These are phyloP conservation scores for Menura novaehollandiae DNA, from an alignment of 2,113 vertebrate genomes.

Conservation along the genomic window DNA sequence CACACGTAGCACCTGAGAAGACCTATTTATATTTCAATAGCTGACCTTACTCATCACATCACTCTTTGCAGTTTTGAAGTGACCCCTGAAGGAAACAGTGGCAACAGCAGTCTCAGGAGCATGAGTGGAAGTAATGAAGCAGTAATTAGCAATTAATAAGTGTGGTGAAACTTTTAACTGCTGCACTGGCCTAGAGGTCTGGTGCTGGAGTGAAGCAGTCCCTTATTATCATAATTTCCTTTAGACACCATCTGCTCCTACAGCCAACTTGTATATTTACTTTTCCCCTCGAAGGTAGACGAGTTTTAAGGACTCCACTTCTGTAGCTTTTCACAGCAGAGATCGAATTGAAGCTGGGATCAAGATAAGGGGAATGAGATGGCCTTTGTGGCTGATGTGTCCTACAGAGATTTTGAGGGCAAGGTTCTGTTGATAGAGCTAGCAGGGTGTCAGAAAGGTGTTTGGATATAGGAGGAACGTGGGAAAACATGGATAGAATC, in stretches of 20 bases:
- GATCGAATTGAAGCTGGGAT: not conserved
- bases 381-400: not conserved
- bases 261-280: not conserved
- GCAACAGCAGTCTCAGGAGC: not conserved
- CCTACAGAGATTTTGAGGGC: not conserved
- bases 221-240: conserved; percentile 57
- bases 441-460: not conserved
- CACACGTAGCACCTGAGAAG: not conserved
- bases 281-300: not conserved
- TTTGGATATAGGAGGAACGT: accelerated
- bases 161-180: not conserved
- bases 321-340: not conserved
- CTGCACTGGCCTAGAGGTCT: conserved; percentile 35
- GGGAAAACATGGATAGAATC: not conserved
- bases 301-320: not conserved
- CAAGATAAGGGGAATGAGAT: not conserved
- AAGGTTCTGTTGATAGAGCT: not conserved
- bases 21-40: not conserved
- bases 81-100: not conserved
- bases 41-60: not conserved
- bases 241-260: conserved; percentile 57
- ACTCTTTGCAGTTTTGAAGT: not conserved
- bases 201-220: conserved; percentile 24
- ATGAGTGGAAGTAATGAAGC: conserved; percentile 26
- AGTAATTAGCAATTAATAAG: conserved; percentile 52